Evolutionary conservation across 2,797 vertebrate species (phyloP).

Genomic region (Semaprochilodus insignis): DNA sequence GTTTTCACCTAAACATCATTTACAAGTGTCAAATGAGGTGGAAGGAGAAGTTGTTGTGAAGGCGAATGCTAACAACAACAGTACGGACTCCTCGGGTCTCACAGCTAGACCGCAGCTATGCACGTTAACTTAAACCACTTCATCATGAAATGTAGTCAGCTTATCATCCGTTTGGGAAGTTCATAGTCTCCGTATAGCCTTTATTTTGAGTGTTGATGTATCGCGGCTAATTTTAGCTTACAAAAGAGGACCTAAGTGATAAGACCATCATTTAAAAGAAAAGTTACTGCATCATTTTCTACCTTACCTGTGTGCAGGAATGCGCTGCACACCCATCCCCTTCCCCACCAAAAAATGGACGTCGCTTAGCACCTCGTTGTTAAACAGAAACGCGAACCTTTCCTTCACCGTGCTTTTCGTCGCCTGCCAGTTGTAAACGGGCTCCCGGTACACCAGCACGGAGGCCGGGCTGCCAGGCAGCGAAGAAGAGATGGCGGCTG

Average conservation of each 20-base stretch:
- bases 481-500: slow-evolving; percentile 61
- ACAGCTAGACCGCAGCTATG: background rate
- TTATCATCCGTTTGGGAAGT: background rate
- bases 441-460: slow-evolving; percentile 81
- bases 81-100: background rate
- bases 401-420: slow-evolving; percentile 89
- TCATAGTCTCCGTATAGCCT: background rate
- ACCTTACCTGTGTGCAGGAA: slow-evolving; percentile 87
- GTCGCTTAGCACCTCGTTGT: slow-evolving; percentile 91
- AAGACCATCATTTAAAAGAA: background rate
- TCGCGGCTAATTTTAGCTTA: slow-evolving; percentile 5
- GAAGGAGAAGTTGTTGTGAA: background rate
- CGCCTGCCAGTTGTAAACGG: slow-evolving; percentile 88
- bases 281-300: slow-evolving; percentile 44
- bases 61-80: background rate
- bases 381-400: slow-evolving; percentile 88
- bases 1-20: slow-evolving; percentile 10
- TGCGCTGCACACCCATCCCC: slow-evolving; percentile 85
- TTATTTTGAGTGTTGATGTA: background rate
- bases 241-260: background rate
- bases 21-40: background rate
- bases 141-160: background rate
- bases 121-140: background rate
- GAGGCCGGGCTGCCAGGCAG: slow-evolving; percentile 66
- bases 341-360: slow-evolving; percentile 90